Conservation (phyloP, 2,888 invertebrate species). For the Nemotelus nigrinus region DNA sequence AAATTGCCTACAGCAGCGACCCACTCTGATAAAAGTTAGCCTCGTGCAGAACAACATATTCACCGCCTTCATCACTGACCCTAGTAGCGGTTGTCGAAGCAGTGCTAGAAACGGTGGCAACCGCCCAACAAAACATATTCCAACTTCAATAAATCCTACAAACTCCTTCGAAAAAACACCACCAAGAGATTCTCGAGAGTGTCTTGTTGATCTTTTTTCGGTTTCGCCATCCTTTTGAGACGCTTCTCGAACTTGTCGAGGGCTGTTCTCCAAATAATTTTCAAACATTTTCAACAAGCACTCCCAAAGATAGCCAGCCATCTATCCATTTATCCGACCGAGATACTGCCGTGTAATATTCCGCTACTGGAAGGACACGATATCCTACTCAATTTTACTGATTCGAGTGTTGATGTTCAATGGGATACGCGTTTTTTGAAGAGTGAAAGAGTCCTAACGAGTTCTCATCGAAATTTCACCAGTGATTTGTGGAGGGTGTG, state of each 20-base stretch:
- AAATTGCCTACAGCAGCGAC: neutral
- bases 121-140: constrained; percentile 28
- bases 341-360: neutral
- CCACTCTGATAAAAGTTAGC: constrained; percentile 1
- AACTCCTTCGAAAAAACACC: neutral
- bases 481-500: neutral
- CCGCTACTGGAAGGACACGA: constrained; percentile 19
- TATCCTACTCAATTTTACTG: constrained; percentile 41
- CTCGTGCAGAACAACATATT: neutral
- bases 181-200: constrained; percentile 5
- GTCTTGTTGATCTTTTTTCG: constrained; percentile 35
- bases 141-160: neutral
- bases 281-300: constrained; percentile 33
- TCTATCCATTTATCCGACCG: constrained; percentile 1
- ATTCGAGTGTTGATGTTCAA: constrained; percentile 20
- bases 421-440: constrained; percentile 37
- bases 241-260: neutral
- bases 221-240: constrained; percentile 3
- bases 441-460: constrained; percentile 31
- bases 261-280: constrained; percentile 37
- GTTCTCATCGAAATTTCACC: constrained; percentile 35
- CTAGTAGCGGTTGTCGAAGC: too few relatives aligned
- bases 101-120: neutral
- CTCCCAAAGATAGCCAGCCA: constrained; percentile 13
- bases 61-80: neutral